Evolutionary conservation across 35 echinoderm and acorn worm genomes (phyloP).

Genomic region (Ophiothrix spiculata): DNA sequence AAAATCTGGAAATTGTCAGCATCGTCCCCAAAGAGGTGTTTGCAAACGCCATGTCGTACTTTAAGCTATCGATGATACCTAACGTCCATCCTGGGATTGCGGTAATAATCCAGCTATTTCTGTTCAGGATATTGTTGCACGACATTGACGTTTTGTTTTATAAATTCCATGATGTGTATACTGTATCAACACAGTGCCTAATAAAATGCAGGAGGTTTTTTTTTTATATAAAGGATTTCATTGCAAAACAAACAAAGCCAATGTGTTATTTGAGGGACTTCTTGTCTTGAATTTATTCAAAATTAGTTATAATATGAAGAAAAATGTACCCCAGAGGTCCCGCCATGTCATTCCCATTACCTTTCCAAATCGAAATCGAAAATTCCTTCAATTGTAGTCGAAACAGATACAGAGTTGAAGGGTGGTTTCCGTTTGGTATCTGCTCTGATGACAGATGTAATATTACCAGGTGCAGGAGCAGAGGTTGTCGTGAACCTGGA

Average conservation of each 20-base stretch:
- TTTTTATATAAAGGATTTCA: not conserved
- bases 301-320: not conserved
- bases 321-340: no score
- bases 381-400: not conserved
- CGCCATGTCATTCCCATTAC: no score
- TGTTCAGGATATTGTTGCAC: not conserved
- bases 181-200: not conserved
- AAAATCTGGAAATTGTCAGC: not conserved
- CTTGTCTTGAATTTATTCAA: not conserved
- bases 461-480: not conserved
- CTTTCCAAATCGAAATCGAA: no score
- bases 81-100: not conserved
- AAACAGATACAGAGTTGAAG: not conserved
- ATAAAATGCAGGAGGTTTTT: no score
- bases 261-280: not conserved
- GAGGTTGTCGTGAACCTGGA: slow-evolving; percentile 7
- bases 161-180: not conserved
- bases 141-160: not conserved
- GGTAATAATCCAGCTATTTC: not conserved
- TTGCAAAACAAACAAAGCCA: not conserved
- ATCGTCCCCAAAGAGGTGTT: not conserved
- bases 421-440: slow-evolving; percentile 10
- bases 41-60: not conserved
- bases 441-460: not conserved
- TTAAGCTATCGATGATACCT: not conserved